Evolutionary conservation across 2,888 invertebrate species (phyloP).

Genomic region (Amorpha juglandis): DNA sequence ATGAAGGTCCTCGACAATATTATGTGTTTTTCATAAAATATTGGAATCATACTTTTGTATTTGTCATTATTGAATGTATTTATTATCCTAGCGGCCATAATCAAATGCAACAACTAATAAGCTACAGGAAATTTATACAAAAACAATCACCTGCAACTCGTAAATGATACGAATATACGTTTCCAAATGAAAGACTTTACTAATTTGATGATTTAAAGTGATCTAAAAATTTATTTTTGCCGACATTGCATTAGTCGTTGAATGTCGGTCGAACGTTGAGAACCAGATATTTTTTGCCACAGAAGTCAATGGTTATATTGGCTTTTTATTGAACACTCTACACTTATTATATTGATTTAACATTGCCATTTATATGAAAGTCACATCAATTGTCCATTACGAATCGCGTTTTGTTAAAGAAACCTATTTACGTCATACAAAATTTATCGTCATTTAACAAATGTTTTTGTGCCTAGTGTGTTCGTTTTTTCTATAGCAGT

Average conservation of each 20-base stretch:
- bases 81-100: neutral
- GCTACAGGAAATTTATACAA: neutral
- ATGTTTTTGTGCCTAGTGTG: too few species aligned
- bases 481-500: too few species aligned
- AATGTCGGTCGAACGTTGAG: constrained; percentile 26
- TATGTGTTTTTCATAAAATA: too few species aligned
- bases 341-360: constrained; percentile 22
- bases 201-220: neutral
- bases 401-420: constrained; percentile 10
- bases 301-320: constrained; percentile 8
- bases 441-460: constrained; percentile 15
- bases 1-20: too few species aligned
- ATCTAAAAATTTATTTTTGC: neutral
- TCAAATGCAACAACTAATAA: neutral
- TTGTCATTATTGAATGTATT: neutral
- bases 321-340: constrained; percentile 5
- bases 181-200: neutral
- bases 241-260: constrained; percentile 6
- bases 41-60: too few species aligned
- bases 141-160: neutral
- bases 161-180: neutral
- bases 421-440: constrained; percentile 4
- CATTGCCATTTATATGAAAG: constrained; percentile 23
- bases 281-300: constrained; percentile 21
- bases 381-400: constrained; percentile 27